phyloP scores from a whole-genome alignment of 1,140 invertebrate species.

The Drosophila virilis region DNA sequence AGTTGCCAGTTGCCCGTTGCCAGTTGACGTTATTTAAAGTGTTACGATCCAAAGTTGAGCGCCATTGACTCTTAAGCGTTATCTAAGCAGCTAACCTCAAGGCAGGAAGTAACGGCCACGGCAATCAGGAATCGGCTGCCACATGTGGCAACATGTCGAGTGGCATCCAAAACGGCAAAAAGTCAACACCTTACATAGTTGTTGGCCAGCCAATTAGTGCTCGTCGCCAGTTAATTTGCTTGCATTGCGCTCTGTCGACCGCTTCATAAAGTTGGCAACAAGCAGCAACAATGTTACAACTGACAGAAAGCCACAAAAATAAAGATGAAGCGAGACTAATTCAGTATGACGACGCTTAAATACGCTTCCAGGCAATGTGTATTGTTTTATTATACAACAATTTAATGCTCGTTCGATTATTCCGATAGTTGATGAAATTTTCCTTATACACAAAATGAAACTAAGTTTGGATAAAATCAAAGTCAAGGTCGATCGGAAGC shows the following conservation, averaged over 20 bases:
- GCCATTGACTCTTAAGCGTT: constrained; percentile 70
- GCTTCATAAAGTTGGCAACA: constrained; percentile 58
- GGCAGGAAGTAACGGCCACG: constrained; percentile 1
- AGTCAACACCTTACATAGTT: constrained; percentile 32
- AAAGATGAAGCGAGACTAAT: not conserved
- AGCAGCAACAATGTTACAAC: constrained; percentile 54
- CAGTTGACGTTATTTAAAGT: constrained; percentile 65
- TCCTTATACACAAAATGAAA: no score
- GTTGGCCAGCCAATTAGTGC: constrained; percentile 59
- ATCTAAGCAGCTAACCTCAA: constrained; percentile 69
- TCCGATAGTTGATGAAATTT: no score
- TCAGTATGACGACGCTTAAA: not conserved
- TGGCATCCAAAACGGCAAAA: constrained; percentile 13
- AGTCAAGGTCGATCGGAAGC: no score
- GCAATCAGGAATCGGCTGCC: constrained; percentile 14
- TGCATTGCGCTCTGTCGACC: constrained; percentile 36
- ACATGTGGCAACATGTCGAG: constrained; percentile 54
- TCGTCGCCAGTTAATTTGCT: constrained; percentile 70
- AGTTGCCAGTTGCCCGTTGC: not conserved
- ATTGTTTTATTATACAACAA: no score
- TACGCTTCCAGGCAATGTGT: not conserved
- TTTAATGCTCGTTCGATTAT: no score
- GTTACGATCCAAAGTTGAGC: constrained; percentile 69
- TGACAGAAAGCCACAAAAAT: constrained; percentile 42
- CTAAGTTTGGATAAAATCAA: no score